These are phyloP conservation scores for Axis porcinus DNA, from an alignment of 2,113 vertebrate genomes.

Conservation along the genomic window DNA sequence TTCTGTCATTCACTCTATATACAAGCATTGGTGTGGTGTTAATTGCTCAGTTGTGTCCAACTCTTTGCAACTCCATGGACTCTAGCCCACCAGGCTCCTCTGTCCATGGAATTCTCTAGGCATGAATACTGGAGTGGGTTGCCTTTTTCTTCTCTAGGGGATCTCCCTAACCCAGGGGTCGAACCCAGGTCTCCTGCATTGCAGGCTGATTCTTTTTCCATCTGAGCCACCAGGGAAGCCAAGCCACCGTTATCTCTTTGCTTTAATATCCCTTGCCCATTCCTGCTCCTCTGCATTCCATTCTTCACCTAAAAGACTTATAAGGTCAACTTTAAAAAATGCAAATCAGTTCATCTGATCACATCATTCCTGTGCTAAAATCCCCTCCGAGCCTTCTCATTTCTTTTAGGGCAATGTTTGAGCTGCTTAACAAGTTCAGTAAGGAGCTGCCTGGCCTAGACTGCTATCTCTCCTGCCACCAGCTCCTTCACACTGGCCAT, in stretches of 20 bases:
- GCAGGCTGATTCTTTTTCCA: neutral
- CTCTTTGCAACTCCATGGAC: neutral
- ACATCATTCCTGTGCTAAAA: neutral
- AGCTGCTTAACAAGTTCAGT: neutral
- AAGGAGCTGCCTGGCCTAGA: neutral
- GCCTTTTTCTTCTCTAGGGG: neutral
- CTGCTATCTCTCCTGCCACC: neutral
- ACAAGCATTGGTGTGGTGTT: neutral
- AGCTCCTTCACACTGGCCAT: neutral
- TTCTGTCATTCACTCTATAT: neutral
- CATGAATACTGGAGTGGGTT: neutral
- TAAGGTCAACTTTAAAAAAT: neutral
- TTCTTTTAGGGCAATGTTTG: neutral
- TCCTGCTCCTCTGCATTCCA: slow-evolving; percentile 23
- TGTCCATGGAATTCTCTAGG: neutral
- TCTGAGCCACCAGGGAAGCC: neutral
- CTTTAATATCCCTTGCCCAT: neutral
- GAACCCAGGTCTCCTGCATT: neutral
- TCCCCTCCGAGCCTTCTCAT: neutral
- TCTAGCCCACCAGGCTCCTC: neutral
- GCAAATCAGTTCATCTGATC: neutral
- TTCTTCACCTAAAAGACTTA: neutral
- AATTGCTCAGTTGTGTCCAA: neutral
- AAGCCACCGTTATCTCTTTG: neutral
- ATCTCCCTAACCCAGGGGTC: neutral